Evolutionary conservation across 1,140 invertebrate species (phyloP), one percentile per base, ranked within the genome.

Genomic region (Notospermus geniculatus): DNA sequence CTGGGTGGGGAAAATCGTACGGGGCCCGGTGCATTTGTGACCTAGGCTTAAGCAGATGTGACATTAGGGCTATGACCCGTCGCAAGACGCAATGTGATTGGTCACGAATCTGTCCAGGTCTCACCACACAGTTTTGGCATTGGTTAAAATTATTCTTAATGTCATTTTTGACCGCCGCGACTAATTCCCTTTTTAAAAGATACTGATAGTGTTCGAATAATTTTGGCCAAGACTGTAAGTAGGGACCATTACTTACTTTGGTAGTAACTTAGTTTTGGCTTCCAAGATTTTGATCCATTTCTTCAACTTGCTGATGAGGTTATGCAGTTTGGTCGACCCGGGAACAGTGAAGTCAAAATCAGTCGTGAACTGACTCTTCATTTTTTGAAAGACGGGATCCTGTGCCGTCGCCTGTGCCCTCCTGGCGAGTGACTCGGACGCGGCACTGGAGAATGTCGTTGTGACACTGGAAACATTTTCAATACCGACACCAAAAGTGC

Each of bases 221-320:
- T n/a, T n/a, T n/a, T n/a, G n/a, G n/a, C n/a, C n/a, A n/a, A n/a
- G n/a, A n/a, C n/a, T n/a, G n/a, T n/a, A n/a, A n/a, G n/a, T n/a
- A n/a, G n/a, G n/a, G n/a, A n/a, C n/a, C n/a, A n/a, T n/a, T 50
- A 68, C 86, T 86, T 85, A 93, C 90, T 95, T 97, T 45, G 95
- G 91, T 60, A 97, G 79, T 58, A 93, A 87, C 79, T 95, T 95
- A 0, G 92, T 95, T 80, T 96, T 94, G 1, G 89, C 89, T 80
- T 98, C 95, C 23, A 98, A 85, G 54, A 97, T 95, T 80, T 95
- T 96, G 63, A 98, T 96, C 96, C 95, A 98, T 76, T 97, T 97
- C 77, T 95, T 95, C 60, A 98, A 82, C 82, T 97, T 97, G 66
- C 87, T 89, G 72, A 98, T 98, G 36, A 98, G 83, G 78, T 95